Base-by-base conservation (phyloP, 2,797 vertebrate genomes). In the Hydrophis major region DNA sequence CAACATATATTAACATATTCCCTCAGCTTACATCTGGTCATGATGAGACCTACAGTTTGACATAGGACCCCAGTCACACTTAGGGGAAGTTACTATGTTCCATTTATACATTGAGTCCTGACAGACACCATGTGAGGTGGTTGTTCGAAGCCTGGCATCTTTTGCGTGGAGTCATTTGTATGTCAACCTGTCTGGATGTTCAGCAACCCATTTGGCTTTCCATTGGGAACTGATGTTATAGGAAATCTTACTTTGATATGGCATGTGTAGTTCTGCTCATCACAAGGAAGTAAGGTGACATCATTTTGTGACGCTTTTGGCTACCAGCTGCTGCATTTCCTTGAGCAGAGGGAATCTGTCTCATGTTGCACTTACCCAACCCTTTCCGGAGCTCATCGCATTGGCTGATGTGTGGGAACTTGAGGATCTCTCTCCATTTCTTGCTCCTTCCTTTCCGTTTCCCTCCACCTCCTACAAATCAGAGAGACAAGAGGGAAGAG, bases 391-490 rank as follows among this genome's bases (percentile, higher is more conserved):
- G 95, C 42, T 97, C 97, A 0, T 97, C 95, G 1, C 97, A 97
- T 63, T 96, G 97, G 94, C 95, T 97, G 94, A 97, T 94, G 89
- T 97, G 97, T 0, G 96, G 97, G 92, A 97, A 97, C 8, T 94
- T 94, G 0, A 97, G 96, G 92, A 97, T 97, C 94, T 97, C 96
- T 93, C 93, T 94, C 97, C 97, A 97, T 89, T 97, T 97, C 95
- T 97, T 97, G 93, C 97, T 97, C 90, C 96, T 94, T 86, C 97
- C 97, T 92, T 97, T 97, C 89, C 96, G 91, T 92, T 97, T 97
- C n/a, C 97, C 92, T 0, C 97, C 96, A 0, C 97, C 97, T 87
- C 97, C 97, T 97, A 90, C 87, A 89, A 93, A 22, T 0, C 27
- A 4, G 27, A 42, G 27, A 57, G n/a, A 37, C 1, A 28, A 14